Percentiles rank a stretch among this genome's conserved stretches.
These are phyloP conservation scores for Halesus radiatus DNA, from an alignment of 1,140 invertebrate genomes.

Conservation along the genomic window DNA sequence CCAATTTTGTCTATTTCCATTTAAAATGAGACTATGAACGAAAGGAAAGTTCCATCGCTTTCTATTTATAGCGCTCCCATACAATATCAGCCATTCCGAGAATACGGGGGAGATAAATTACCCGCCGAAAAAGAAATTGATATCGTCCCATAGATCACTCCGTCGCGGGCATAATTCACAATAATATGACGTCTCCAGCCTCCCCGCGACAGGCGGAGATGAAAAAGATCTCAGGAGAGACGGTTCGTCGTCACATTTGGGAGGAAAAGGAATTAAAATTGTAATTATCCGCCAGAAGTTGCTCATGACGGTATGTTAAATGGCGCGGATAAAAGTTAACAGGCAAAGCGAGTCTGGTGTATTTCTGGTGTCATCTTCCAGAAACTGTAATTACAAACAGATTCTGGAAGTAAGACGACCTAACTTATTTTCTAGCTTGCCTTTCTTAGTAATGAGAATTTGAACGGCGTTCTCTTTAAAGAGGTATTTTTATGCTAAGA, in stretches of 20 bases:
- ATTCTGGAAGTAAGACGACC: conserved; percentile 35
- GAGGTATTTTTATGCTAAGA: too few species aligned
- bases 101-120: conserved; percentile 43
- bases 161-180: conserved; percentile 48
- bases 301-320: conserved; percentile 44
- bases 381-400: conserved; percentile 42
- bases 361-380: conserved; percentile 38
- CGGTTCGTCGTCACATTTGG: conserved; percentile 26
- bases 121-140: conserved; percentile 46
- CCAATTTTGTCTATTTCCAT: too few species aligned
- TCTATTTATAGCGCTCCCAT: too few species aligned
- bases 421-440: conserved; percentile 28
- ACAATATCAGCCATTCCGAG: conserved; percentile 20
- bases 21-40: too few species aligned
- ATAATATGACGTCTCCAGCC: conserved; percentile 50
- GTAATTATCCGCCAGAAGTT: conserved; percentile 46
- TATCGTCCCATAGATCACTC: conserved; percentile 43
- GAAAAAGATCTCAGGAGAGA: conserved; percentile 17
- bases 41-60: too few species aligned
- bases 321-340: conserved; percentile 49
- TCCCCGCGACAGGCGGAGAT: conserved; percentile 2
- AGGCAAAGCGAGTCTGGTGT: conserved; percentile 32
- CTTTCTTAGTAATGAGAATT: conserved; percentile 19
- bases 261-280: conserved; percentile 40
- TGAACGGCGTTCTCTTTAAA: too few species aligned